These are phyloP conservation scores for Typhlomys cinereus DNA, from an alignment of 2,113 vertebrate species.

Conservation along the genomic window DNA sequence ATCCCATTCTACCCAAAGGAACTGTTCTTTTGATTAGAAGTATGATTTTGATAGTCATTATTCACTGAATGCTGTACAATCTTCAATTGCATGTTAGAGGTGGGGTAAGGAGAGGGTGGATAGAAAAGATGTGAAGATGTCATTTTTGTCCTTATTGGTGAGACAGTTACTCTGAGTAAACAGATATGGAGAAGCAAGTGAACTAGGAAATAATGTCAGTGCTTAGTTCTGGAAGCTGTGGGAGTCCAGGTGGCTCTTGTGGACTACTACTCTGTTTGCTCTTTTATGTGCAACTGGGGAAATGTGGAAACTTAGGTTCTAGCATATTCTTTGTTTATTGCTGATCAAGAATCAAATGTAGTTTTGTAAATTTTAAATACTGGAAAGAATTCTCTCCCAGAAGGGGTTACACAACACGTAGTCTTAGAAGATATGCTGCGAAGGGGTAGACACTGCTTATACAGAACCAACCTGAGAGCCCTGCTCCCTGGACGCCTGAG, in stretches of 20 bases:
- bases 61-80: neutral
- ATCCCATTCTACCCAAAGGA: neutral
- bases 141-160: neutral
- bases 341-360: neutral
- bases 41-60: neutral
- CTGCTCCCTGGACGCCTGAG: neutral
- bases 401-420: neutral
- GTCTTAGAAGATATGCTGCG: neutral
- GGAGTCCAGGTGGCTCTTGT: neutral
- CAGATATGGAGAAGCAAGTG: neutral
- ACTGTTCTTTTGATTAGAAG: neutral
- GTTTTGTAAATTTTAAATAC: neutral
- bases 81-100: neutral
- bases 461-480: rapidly evolving
- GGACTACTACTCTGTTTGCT: neutral
- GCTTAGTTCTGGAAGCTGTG: neutral
- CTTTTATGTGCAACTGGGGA: neutral
- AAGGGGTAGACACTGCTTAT: neutral
- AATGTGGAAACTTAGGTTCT: neutral
- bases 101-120: neutral
- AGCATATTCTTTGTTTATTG: neutral
- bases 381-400: neutral
- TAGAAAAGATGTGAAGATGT: neutral
- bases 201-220: neutral
- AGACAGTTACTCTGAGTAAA: neutral